A percentile compares a stretch with the other conserved stretches of the same genome.
Conservation (phyloP, 2,113 vertebrate species). For the Calonectris borealis region DNA sequence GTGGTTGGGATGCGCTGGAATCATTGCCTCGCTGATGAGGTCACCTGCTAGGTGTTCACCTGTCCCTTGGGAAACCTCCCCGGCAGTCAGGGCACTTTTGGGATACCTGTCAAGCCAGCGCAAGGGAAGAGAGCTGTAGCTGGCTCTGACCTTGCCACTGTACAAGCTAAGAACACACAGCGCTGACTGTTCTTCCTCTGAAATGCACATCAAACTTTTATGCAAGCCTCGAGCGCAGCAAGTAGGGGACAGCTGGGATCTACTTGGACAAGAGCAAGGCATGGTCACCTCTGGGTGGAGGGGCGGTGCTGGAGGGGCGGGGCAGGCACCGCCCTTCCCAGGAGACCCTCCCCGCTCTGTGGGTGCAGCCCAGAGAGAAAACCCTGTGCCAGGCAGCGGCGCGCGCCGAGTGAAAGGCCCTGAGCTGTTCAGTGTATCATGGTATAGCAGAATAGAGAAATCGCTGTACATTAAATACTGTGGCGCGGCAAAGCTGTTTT, state of each 20-base stretch:
- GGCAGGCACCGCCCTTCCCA: neutral
- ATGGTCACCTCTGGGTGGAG: neutral
- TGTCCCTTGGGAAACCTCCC: neutral
- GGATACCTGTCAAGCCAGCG: neutral
- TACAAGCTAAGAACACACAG: accelerated
- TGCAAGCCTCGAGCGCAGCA: accelerated
- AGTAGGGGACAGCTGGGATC: neutral
- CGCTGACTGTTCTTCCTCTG: neutral
- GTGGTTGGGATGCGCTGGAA: neutral
- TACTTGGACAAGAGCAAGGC: neutral
- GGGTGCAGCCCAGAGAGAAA: neutral
- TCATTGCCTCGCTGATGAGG: neutral
- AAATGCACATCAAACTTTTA: accelerated
- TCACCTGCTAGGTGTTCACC: too few relatives aligned
- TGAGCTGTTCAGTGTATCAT: neutral
- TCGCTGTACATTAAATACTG: accelerated
- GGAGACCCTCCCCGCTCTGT: neutral
- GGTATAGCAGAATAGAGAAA: neutral
- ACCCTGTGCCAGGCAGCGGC: neutral
- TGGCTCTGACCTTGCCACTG: neutral
- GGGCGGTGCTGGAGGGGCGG: neutral
- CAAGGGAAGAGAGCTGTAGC: neutral
- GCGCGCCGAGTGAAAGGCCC: accelerated
- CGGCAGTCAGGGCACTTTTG: neutral
- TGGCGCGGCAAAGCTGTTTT: neutral